Base-by-base conservation (phyloP, 2,888 invertebrate genomes). In the Melanotus villosus region DNA sequence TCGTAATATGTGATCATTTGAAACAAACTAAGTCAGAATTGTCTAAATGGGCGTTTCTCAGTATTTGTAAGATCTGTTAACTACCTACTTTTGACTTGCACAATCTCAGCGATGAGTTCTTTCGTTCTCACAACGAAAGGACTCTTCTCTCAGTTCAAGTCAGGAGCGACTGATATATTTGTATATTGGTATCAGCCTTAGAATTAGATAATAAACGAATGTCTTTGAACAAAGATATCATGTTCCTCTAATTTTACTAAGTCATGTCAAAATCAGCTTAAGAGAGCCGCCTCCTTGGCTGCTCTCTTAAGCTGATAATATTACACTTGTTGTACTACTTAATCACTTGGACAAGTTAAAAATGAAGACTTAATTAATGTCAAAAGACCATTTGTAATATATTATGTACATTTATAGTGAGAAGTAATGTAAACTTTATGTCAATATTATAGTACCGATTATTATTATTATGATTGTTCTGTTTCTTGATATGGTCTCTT, bases 191-290 rank as follows among this genome's bases (percentile, higher is more conserved):
- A 74, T 74, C 69, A 78, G 72, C 75, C 73, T 78, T 80, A 80
- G 79, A 71, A 75, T 78, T 78, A 78, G 78, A 77, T 76, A 75
- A 74, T 73, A 70, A 74, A 75, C 77, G 75, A 76, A 80, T 79
- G 78, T 81, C 80, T 81, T 82, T 80, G 80, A 82, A 82, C 81
- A 81, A 82, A 81, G 80, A 83, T 82, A 80, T 80, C 79, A 84
- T 84, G 85, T 84, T 85, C 85, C 85, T 85, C 80, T 81, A 81
- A 79, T 80, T 81, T 73, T 81, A 84, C 84, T 84, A 85, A 84
- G 85, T 85, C 84, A 85, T 83, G 81, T 79, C 83, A 82, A 82
- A 84, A 84, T 84, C 83, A 83, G 82, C 80, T 78, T 73, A 71
- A 68, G 65, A 72, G 70, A 71, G 70, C 60, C 38, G 45, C 68